Evolutionary conservation across 2,888 invertebrate genomes (phyloP).

Genomic region (Leucophenga maculata): DNA sequence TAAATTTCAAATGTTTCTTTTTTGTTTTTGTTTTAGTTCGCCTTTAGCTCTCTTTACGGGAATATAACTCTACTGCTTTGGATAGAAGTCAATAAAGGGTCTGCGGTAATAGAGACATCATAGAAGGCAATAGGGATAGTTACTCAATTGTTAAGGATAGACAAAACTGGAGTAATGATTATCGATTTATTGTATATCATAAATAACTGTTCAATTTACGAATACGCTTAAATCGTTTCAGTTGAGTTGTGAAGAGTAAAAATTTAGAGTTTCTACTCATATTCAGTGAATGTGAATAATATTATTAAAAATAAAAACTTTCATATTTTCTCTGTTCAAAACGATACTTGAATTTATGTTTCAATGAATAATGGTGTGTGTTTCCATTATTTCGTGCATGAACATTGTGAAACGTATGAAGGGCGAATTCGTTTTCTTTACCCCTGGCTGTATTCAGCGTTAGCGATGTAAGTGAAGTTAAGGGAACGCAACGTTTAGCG

Average conservation of each 20-base stretch:
- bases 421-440: background rate
- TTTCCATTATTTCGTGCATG: background rate
- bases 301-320: no score
- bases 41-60: background rate
- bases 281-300: no score
- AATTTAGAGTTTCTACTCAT: no score
- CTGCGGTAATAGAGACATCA: background rate
- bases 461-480: background rate
- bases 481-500: conserved; percentile 26
- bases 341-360: no score
- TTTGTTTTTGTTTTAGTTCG: conserved; percentile 7
- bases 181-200: no score
- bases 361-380: no score
- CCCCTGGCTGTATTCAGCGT: background rate
- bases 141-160: no score
- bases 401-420: background rate
- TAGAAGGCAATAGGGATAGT: background rate
- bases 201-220: no score
- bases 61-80: background rate
- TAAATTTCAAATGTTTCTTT: conserved; percentile 46
- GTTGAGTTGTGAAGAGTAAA: no score
- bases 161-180: no score
- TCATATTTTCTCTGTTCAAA: no score
- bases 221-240: no score
- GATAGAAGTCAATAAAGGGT: background rate